These are phyloP conservation scores for Catamblyrhynchus diadema DNA, from an alignment of 2,797 vertebrate genomes.

Conservation along the genomic window DNA sequence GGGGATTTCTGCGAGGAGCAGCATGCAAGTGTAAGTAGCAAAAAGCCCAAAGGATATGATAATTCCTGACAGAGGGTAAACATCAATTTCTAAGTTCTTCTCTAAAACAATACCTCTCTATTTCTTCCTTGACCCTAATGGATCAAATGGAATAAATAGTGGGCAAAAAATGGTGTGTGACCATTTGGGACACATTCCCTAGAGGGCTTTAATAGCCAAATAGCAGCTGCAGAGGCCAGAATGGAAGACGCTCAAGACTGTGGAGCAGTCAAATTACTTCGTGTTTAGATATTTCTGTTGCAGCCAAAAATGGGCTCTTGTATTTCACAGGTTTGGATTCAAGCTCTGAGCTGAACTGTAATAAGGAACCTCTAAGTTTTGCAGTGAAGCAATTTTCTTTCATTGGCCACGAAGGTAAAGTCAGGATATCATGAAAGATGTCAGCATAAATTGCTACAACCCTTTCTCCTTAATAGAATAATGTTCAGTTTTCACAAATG, in stretches of 20 bases:
- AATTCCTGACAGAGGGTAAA: neutral
- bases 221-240: slow-evolving; percentile 5
- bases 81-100: neutral
- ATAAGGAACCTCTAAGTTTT: slow-evolving; percentile 13
- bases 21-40: neutral
- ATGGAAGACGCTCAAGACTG: neutral
- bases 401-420: slow-evolving; percentile 28
- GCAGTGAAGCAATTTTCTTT: slow-evolving; percentile 42
- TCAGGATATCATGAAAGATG: neutral
- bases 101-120: neutral
- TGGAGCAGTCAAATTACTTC: neutral
- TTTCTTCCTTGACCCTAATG: neutral
- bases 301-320: neutral
- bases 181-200: neutral
- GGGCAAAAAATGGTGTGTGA: neutral
- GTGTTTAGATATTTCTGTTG: neutral
- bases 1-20: neutral
- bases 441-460: slow-evolving; percentile 14
- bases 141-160: slow-evolving; percentile 9
- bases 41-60: neutral
- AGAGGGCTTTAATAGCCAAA: slow-evolving; percentile 6
- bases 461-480: neutral
- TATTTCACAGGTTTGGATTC: slow-evolving; percentile 34
- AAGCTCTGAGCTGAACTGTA: slow-evolving; percentile 20
- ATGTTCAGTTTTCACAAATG: neutral